These are phyloP conservation scores for Stenichneumon culpator DNA, from an alignment of 2,888 invertebrate species.

Conservation along the genomic window DNA sequence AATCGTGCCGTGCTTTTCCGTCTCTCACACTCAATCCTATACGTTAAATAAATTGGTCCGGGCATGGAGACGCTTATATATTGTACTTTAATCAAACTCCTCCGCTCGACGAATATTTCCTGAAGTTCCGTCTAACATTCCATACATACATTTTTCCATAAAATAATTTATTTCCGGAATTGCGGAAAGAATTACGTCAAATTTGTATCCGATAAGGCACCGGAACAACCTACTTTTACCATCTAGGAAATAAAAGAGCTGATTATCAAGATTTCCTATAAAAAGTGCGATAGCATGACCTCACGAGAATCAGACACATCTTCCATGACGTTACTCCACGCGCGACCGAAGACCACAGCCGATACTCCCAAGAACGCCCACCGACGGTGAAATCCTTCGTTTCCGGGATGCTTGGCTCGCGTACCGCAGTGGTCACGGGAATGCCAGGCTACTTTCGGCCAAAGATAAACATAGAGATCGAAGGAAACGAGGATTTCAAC, in stretches of 20 bases:
- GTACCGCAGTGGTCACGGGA: background rate
- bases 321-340: background rate
- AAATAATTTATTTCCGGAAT: background rate
- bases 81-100: background rate
- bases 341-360: background rate
- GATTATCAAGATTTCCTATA: background rate
- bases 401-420: background rate
- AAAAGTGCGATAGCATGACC: background rate
- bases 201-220: background rate
- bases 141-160: background rate
- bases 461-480: background rate
- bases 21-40: background rate
- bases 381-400: background rate
- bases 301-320: background rate
- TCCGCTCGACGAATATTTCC: background rate
- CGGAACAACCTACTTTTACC: background rate
- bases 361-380: background rate
- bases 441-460: background rate
- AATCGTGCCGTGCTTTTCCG: background rate
- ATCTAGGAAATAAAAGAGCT: background rate
- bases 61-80: background rate
- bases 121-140: background rate
- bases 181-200: background rate
- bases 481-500: conserved; percentile 10
- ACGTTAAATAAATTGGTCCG: conserved; percentile 17